Conservation (phyloP, 2,888 invertebrate species). For the Heliconius sara region DNA sequence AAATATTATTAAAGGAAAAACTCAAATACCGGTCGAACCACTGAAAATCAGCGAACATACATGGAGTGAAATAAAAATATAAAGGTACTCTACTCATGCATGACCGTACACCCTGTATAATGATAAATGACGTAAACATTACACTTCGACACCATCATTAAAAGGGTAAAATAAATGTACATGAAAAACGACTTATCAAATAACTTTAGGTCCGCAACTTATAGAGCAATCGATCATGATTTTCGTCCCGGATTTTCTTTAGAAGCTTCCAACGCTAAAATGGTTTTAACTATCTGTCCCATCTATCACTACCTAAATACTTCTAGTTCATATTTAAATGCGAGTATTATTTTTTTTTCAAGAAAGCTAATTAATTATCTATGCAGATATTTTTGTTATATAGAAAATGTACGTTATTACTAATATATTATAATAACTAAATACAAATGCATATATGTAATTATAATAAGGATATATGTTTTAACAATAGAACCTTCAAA, state of each 20-base stretch:
- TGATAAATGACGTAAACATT: neutral
- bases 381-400: neutral
- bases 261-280: neutral
- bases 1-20: too few species aligned
- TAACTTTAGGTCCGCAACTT: conserved; percentile 28
- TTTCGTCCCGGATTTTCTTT: conserved; percentile 32
- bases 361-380: neutral
- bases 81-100: too few species aligned
- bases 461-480: neutral
- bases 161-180: conserved; percentile 21
- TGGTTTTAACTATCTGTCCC: conserved; percentile 30
- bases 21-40: too few species aligned
- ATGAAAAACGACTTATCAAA: conserved; percentile 31
- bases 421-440: neutral
- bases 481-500: neutral
- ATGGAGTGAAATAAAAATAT: too few species aligned
- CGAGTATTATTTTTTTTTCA: neutral
- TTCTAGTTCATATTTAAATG: conserved; percentile 7
- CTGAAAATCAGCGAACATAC: too few species aligned
- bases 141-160: too few species aligned
- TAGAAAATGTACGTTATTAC: neutral
- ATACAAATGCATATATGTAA: neutral
- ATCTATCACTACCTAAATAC: conserved; percentile 22
- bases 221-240: conserved; percentile 34
- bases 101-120: too few species aligned